These are phyloP conservation scores for Zaprionus kolodkinae DNA, from an alignment of 1,140 invertebrate genomes.

Conservation along the genomic window DNA sequence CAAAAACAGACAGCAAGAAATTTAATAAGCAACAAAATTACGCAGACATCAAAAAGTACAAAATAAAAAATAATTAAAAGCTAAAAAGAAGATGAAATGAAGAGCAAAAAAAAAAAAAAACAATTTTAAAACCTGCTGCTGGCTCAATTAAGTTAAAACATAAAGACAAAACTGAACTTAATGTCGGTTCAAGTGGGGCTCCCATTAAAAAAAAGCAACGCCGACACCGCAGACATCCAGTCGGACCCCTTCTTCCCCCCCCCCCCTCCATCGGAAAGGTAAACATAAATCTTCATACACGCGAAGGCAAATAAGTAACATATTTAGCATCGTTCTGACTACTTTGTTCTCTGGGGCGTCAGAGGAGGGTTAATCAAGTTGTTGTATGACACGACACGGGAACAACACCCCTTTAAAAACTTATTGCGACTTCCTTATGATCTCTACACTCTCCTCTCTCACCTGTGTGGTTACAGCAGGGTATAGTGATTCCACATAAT, in stretches of 20 bases:
- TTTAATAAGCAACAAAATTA: slow-evolving; percentile 49
- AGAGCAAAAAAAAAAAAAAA: slow-evolving; percentile 18
- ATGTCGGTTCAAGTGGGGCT: slow-evolving; percentile 34
- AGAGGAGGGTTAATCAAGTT: slow-evolving; percentile 16
- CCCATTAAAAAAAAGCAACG: slow-evolving; percentile 39
- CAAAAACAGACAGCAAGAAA: slow-evolving; percentile 39
- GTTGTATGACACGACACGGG: not conserved
- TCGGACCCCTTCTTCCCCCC: slow-evolving; percentile 19
- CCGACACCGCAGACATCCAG: slow-evolving; percentile 16
- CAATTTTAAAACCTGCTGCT: slow-evolving; percentile 46
- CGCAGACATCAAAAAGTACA: slow-evolving; percentile 40
- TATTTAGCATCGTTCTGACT: slow-evolving; percentile 20
- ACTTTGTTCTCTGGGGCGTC: slow-evolving; percentile 28
- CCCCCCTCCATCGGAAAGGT: slow-evolving; percentile 4
- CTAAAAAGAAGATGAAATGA: slow-evolving; percentile 16
- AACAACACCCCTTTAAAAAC: slow-evolving; percentile 1
- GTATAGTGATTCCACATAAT: slow-evolving; percentile 26
- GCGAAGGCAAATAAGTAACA: slow-evolving; percentile 22
- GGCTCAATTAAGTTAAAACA: slow-evolving; percentile 52
- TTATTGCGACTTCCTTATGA: not conserved
- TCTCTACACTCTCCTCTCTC: not conserved
- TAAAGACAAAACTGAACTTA: slow-evolving; percentile 48
- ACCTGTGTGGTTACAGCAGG: slow-evolving; percentile 8
- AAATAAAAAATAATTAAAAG: slow-evolving; percentile 26
- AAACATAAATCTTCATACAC: slow-evolving; percentile 48